phyloP scores from a whole-genome alignment of 1,140 invertebrate genomes.

The Lordiphosa collinella region DNA sequence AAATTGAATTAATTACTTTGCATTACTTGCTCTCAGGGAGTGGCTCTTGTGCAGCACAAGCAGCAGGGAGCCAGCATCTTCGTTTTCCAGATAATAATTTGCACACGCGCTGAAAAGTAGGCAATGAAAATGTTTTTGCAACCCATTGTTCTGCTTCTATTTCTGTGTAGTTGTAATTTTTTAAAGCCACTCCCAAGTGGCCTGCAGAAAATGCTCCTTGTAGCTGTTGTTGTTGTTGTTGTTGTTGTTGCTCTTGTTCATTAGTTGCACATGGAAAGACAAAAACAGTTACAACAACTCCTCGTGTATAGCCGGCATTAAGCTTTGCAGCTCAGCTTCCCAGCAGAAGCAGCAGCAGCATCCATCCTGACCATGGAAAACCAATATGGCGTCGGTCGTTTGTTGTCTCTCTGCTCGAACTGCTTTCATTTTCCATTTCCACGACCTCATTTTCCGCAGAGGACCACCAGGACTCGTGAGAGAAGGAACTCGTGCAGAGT shows the following conservation, averaged over 20 bases:
- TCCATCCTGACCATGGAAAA: constrained; percentile 20
- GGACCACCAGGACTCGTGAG: constrained; percentile 4
- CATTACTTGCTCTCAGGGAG: constrained; percentile 8
- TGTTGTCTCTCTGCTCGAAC: constrained; percentile 40
- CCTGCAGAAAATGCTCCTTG: not conserved
- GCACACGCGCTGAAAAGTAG: constrained; percentile 53
- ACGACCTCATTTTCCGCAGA: constrained; percentile 70
- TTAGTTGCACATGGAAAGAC: constrained; percentile 13
- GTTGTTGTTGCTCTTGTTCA: constrained; percentile 17
- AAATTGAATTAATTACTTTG: constrained; percentile 25
- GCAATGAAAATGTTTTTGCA: constrained; percentile 50
- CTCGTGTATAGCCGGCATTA: constrained; percentile 1
- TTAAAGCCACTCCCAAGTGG: constrained; percentile 64
- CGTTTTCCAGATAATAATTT: constrained; percentile 34
- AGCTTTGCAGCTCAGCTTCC: not conserved
- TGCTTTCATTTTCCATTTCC: constrained; percentile 79
- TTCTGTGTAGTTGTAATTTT: constrained; percentile 21
- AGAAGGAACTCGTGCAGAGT: constrained; percentile 4
- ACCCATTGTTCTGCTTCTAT: constrained; percentile 10
- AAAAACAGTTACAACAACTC: constrained; percentile 7
- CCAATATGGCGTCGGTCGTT: constrained; percentile 40
- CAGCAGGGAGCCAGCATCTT: not conserved
- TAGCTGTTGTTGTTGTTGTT: not conserved
- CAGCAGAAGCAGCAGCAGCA: constrained; percentile 3
- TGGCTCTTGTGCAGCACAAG: not conserved